Conservation (phyloP, 2,113 vertebrate species). For the Bubo scandiacus region DNA sequence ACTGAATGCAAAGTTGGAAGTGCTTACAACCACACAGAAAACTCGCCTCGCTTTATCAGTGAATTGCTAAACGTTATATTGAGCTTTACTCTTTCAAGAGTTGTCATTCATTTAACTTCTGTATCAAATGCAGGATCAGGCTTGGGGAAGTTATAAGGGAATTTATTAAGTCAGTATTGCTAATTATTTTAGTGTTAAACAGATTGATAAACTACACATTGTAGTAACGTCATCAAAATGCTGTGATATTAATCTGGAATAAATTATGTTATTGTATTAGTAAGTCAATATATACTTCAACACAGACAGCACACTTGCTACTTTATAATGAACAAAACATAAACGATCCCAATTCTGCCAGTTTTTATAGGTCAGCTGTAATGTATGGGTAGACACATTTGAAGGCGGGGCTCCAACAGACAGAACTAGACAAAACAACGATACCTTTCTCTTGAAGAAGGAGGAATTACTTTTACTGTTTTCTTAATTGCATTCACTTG, state of each 20-base stretch:
- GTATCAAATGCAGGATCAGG: neutral
- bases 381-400: neutral
- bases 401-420: neutral
- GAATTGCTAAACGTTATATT: neutral
- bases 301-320: neutral
- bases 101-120: neutral
- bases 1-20: neutral
- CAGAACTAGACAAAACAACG: neutral
- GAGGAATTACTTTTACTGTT: neutral
- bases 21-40: neutral
- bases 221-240: neutral
- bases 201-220: neutral
- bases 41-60: neutral
- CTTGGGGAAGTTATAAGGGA: neutral
- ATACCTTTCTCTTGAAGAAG: neutral
- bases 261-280: neutral
- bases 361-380: neutral
- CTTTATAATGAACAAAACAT: neutral
- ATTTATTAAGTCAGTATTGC: neutral
- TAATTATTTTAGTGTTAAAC: neutral
- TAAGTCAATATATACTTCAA: neutral
- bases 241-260: neutral
- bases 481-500: neutral
- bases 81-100: neutral
- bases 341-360: neutral